A percentile compares a stretch with the other conserved stretches of the same genome.
These are phyloP conservation scores for Pecten maximus DNA, from an alignment of 2,888 invertebrate species.

Conservation along the genomic window DNA sequence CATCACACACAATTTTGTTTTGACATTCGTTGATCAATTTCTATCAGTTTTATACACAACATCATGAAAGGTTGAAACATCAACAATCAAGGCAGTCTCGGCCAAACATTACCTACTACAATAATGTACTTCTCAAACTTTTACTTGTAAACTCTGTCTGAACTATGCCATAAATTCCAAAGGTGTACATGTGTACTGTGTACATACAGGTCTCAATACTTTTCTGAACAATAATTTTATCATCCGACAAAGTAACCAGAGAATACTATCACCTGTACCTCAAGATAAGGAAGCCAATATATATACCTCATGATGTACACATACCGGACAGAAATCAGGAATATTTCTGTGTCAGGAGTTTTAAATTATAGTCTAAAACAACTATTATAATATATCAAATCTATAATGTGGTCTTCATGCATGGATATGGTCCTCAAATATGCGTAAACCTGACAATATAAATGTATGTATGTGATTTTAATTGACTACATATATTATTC, in stretches of 20 bases:
- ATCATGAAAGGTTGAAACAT: neutral
- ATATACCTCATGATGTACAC: neutral
- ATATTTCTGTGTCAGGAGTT: too few relatives aligned
- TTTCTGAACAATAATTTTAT: constrained; percentile 8
- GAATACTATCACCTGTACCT: neutral
- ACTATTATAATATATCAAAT: too few relatives aligned
- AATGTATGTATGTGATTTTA: too few relatives aligned
- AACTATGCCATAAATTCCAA: neutral
- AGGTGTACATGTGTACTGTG: neutral
- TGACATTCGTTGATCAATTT: neutral
- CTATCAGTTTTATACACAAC: neutral
- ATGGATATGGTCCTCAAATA: too few relatives aligned
- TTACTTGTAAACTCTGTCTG: neutral
- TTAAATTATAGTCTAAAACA: too few relatives aligned
- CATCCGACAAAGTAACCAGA: neutral
- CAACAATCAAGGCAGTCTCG: neutral
- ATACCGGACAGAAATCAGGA: too few relatives aligned
- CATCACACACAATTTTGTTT: neutral
- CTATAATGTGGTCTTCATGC: too few relatives aligned
- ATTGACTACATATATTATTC: too few relatives aligned
- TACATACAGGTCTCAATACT: neutral
- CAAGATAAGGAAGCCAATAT: neutral
- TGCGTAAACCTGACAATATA: too few relatives aligned
- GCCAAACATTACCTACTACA: neutral
- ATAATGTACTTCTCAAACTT: too few relatives aligned